Conservation (phyloP, 1,140 invertebrate species). For the Diorhabda elongata region DNA sequence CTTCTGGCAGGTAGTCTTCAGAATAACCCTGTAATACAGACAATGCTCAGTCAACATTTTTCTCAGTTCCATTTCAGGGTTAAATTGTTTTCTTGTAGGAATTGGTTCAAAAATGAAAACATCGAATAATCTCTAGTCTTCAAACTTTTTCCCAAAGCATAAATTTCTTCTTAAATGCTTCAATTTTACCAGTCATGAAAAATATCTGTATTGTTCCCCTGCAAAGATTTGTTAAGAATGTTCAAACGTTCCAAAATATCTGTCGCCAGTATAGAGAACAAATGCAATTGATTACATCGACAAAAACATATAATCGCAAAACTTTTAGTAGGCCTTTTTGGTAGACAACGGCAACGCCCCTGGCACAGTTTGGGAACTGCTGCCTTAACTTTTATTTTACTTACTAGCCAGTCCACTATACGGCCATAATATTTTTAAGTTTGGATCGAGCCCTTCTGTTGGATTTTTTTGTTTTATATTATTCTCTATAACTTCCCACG, state of each 20-base stretch:
- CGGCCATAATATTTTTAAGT: too few species aligned
- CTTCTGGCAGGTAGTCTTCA: not conserved
- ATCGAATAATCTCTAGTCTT: constrained; percentile 4
- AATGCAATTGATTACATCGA: too few species aligned
- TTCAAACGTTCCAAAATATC: constrained; percentile 6
- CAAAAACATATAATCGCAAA: too few species aligned
- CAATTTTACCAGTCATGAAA: constrained; percentile 3
- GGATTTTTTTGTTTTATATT: too few species aligned
- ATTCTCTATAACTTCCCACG: too few species aligned
- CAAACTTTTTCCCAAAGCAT: constrained; percentile 4
- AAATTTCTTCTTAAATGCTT: not conserved
- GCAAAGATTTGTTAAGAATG: not conserved
- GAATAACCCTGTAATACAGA: not conserved
- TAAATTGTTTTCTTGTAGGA: not conserved
- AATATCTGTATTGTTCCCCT: not conserved
- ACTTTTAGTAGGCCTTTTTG: too few species aligned
- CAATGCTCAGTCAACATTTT: not conserved
- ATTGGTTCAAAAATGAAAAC: not conserved
- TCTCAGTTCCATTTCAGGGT: not conserved
- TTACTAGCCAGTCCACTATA: too few species aligned
- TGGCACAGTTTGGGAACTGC: too few species aligned
- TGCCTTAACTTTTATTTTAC: too few species aligned
- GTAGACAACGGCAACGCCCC: too few species aligned
- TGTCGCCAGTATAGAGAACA: not conserved
- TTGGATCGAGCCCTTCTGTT: too few species aligned